Base-by-base conservation (phyloP, 2,888 invertebrate species). In the Apamea sordens region DNA sequence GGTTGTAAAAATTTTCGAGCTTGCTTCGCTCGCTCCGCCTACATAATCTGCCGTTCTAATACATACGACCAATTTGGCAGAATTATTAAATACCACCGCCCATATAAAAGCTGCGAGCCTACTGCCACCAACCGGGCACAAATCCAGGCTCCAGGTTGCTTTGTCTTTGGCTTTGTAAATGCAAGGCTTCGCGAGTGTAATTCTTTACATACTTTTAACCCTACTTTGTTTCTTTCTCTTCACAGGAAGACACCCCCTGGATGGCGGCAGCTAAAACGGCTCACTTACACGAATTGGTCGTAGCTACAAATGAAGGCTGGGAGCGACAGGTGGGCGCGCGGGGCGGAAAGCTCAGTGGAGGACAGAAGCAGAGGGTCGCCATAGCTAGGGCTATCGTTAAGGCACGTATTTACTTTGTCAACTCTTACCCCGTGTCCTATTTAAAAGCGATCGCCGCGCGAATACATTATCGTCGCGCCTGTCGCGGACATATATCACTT, bases 351-450 rank as follows among this genome's bases (percentile, higher is more conserved):
- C 97, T 99, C 68, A 99, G 99, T 91, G 99, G 99, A 56, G 99
- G 99, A 0, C 99, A 99, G 95, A 98, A 98, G 90, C 99, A 99
- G 93, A 97, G 99, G 88, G 98, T 99, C 47, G 99, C 99, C 50
- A 99, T 99, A 90, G 99, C 99, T 0, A 96, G 99, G 86, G 99
- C 99, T 24, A 97, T 99, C 59, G 98, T 99, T 72, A 99, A 99
- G 97, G 98, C 98, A 92, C 41, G 61, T 36, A 68, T 74, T 36
- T 21, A 13, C 11, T 65, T 36, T 24, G n/a, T 11, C 1, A 47
- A 32, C 13, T 59, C 2, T 44, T 44, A 44, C 44, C 44, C 44
- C 44, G 44, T 0, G 44, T 44, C 44, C 44, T 44, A 44, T 44
- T 44, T 44, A 44, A 44, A 44, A 44, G 10, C 10, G 44, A 44